Base-by-base conservation (phyloP, 2,888 invertebrate genomes). In the Endotricha flammealis region DNA sequence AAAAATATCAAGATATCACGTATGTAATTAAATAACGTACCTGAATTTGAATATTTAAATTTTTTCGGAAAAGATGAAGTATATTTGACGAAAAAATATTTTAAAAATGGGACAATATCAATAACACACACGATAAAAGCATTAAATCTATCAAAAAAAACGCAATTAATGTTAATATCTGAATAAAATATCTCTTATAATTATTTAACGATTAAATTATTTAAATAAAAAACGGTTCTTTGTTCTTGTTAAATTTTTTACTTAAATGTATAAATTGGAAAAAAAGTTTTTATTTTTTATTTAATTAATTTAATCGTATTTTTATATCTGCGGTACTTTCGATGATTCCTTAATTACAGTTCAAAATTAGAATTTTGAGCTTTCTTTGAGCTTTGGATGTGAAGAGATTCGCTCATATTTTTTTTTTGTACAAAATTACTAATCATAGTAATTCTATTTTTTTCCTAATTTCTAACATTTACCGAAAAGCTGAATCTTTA, bases 231-330 rank as follows among this genome's bases (percentile, higher is more conserved):
- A 30, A 47, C 39, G 32, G 37, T 42, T 46, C 24, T 58, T 60
- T 54, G 57, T 59, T 62, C 3, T 16, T 16, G 6, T 6, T 4
- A 16, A 53, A 58, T 44, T 56, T 50, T 28, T 38, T 22, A 32
- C 9, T 25, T 20, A 37, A n/a, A n/a, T n/a, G n/a, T n/a, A n/a
- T n/a, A n/a, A n/a, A n/a, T n/a, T n/a, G n/a, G n/a, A n/a, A n/a
- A 32, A 37, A 32, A 44, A 16, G 16, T 16, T 16, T 16, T 16
- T 16, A 16, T 16, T 16, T 16, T 16, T 16, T 6, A 16, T 4
- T 16, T 16, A 16, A 20, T 4, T 20, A 4, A 20, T 4, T 20
- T 20, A 20, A 20, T 4, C 3, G n/a, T 20, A 20, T 20, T 3
- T 20, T 20, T 20, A 4, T 16, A 16, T 16, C 6, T 16, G 6